Evolutionary conservation across 2,113 vertebrate genomes (phyloP).

Genomic region (Caracal caracal): DNA sequence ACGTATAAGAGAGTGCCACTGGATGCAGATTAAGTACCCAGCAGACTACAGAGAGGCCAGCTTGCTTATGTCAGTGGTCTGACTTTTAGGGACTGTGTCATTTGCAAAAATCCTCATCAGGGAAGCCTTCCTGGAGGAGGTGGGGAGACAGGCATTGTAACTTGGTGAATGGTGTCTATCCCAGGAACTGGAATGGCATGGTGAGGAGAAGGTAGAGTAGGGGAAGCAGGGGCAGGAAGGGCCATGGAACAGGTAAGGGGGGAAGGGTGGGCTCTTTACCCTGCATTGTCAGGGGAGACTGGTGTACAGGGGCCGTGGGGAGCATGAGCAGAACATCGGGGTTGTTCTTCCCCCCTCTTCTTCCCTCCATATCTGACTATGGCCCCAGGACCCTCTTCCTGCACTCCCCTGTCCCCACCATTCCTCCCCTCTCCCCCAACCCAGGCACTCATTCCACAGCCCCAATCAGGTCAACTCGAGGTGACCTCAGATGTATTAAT

Average conservation of each 20-base stretch:
- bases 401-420: not conserved
- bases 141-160: not conserved
- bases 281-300: not conserved
- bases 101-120: not conserved
- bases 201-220: not conserved
- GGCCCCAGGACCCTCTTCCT: not conserved
- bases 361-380: not conserved
- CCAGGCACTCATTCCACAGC: not conserved
- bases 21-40: not conserved
- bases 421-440: not conserved
- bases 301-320: rapidly evolving
- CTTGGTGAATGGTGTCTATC: not conserved
- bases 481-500: slow-evolving; percentile 54
- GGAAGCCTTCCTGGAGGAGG: slow-evolving; percentile 48
- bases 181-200: not conserved
- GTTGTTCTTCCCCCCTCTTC: not conserved
- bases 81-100: not conserved
- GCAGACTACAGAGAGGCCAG: not conserved
- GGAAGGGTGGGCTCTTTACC: not conserved
- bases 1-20: not conserved
- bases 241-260: not conserved
- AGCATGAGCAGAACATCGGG: not conserved
- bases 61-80: not conserved
- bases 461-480: slow-evolving; percentile 20
- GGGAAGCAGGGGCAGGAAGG: not conserved